Percentiles rank a stretch among this genome's conserved stretches.
These are phyloP conservation scores for Heliconius ethilla DNA, from an alignment of 2,888 invertebrate species.

Conservation along the genomic window DNA sequence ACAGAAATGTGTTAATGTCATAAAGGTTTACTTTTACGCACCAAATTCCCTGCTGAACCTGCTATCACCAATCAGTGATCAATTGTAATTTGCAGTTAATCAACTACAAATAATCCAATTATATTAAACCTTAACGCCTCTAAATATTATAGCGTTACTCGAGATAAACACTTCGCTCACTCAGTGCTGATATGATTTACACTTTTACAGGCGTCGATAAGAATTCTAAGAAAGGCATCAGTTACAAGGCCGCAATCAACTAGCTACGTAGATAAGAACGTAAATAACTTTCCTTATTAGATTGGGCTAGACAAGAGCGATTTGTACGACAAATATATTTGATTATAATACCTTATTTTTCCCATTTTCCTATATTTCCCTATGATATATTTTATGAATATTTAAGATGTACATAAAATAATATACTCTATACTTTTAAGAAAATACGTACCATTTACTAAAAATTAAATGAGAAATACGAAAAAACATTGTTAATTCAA, in stretches of 20 bases:
- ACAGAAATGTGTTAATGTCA: no score
- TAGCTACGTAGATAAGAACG: conserved; percentile 28
- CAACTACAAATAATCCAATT: background rate
- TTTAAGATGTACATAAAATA: no score
- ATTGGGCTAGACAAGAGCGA: background rate
- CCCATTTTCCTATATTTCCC: no score
- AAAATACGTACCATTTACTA: no score
- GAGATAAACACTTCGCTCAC: conserved; percentile 1
- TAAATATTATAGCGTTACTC: conserved; percentile 4
- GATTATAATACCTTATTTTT: no score
- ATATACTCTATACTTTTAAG: no score
- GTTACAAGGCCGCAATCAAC: conserved; percentile 46
- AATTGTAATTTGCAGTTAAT: no score
- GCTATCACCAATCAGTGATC: background rate
- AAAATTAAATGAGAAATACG: no score
- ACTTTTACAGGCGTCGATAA: conserved; percentile 39
- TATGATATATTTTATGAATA: no score
- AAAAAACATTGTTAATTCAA: background rate
- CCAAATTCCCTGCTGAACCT: no score
- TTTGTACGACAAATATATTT: no score
- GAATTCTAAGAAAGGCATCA: conserved; percentile 39
- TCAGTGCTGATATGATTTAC: conserved; percentile 26
- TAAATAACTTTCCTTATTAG: conserved; percentile 18
- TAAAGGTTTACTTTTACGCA: no score
- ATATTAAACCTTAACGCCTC: background rate